These are phyloP conservation scores for Eretmochelys imbricata DNA, from an alignment of 2,113 vertebrate genomes.

Conservation along the genomic window DNA sequence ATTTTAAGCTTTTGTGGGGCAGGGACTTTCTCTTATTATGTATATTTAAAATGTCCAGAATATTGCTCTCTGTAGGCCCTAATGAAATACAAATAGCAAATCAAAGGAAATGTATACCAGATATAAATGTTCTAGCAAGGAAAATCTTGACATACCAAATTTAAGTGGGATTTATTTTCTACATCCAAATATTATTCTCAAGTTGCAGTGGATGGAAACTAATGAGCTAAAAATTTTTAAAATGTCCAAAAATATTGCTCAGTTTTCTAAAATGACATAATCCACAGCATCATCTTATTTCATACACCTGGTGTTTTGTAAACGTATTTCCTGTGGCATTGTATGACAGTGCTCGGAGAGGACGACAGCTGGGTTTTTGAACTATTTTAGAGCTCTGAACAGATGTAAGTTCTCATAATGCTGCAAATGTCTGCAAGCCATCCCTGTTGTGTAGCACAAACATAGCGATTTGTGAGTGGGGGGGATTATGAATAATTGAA, in stretches of 20 bases:
- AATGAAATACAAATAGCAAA: background rate
- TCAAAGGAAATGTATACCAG: background rate
- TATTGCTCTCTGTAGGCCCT: accelerated
- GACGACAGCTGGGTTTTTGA: background rate
- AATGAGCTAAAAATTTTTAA: background rate
- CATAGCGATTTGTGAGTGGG: background rate
- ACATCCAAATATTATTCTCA: background rate
- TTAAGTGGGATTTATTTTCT: background rate
- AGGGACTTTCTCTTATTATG: background rate
- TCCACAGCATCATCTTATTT: background rate
- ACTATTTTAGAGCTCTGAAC: background rate
- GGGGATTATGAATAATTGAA: background rate
- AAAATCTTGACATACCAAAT: background rate
- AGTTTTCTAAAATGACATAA: background rate
- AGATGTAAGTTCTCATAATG: background rate
- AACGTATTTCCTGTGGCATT: background rate
- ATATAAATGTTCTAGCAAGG: background rate
- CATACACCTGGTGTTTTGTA: background rate
- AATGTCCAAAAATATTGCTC: background rate
- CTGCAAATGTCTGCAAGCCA: background rate
- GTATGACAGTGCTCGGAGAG: background rate
- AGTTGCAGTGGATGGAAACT: accelerated
- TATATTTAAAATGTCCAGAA: background rate
- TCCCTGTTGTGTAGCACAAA: background rate
- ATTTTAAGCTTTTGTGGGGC: background rate